Base-by-base conservation (phyloP, 2,113 vertebrate species). In the Nibea albiflora region DNA sequence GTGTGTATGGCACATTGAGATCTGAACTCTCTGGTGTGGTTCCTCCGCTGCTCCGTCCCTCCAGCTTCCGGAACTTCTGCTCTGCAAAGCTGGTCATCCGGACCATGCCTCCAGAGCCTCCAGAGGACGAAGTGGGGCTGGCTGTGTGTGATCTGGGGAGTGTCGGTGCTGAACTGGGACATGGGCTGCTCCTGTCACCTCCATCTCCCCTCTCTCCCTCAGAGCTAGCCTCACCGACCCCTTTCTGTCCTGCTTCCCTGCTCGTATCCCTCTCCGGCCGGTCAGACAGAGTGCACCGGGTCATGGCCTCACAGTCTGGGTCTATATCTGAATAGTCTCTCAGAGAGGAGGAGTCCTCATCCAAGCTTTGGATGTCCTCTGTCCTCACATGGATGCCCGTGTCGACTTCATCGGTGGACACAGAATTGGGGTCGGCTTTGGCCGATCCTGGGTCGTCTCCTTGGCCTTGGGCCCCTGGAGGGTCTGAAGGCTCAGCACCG, bases 71-170 rank as follows among this genome's bases (percentile, higher is more conserved):
- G 90, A 99, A 98, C 71, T 99, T 99, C 92, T 99, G 98, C 82
- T 99, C 98, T 0, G 98, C 98, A 87, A 99, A 99, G 92, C 97
- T 99, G 8, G 98, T 99, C 98, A 99, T 99, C 73, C 97, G 96
- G 79, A 98, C 95, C 20, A 96, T 31, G 2, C 97, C 96, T 47
- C 96, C 95, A 0, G 97, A 98, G 1, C 93, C 96, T 0, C 96
- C 97, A 28, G 96, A 95, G 1, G 97, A 98, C n/a, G 97, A 99
- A 39, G 94, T 93, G 2, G 96, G 96, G 90, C 98, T 99, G 19
- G 96, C 94, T 8, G 96, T 96, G 82, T 97, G 95, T 9, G 97
- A 98, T 85, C 89, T 95, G 69, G 94, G 95, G 77, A 96, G 95
- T 10, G 94, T 95, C 79, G 96, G 96, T 24, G 96, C 90, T 76